phyloP scores from a whole-genome alignment of 2,113 vertebrate genomes.

The Odobenus rosmarus region DNA sequence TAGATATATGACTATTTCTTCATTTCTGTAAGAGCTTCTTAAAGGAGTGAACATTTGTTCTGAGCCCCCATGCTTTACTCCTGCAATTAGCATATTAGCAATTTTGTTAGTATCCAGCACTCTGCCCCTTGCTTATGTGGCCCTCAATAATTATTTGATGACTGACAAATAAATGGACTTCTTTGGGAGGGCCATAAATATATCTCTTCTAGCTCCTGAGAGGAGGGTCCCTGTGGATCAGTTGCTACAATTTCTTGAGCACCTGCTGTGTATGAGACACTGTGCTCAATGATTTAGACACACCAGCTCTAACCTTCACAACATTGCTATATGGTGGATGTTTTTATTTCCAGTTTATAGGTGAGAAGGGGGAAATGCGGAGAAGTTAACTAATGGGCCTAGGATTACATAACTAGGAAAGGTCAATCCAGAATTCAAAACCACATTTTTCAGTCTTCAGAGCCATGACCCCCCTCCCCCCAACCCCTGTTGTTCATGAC shows the following conservation, averaged over 20 bases:
- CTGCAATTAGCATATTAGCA: background rate
- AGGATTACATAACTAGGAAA: background rate
- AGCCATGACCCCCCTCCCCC: fast-evolving
- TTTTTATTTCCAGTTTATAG: background rate
- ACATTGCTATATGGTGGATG: background rate
- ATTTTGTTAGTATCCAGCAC: background rate
- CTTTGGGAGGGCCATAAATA: background rate
- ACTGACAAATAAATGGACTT: background rate
- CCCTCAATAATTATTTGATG: background rate
- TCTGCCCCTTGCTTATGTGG: background rate
- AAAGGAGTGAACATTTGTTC: background rate
- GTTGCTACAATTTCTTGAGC: background rate
- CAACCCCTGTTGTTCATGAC: background rate
- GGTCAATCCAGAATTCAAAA: background rate
- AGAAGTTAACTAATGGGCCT: background rate
- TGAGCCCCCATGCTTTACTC: background rate
- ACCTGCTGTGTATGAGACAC: background rate
- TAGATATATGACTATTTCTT: background rate
- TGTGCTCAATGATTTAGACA: background rate
- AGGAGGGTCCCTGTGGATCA: background rate
- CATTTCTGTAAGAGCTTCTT: background rate
- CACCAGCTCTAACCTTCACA: background rate
- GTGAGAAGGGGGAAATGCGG: background rate
- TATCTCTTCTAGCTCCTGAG: background rate
- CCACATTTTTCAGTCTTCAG: background rate